A percentile compares a stretch with the other conserved stretches of the same genome.
Evolutionary conservation across 23 tunicate species (phyloP).

Genomic region (Ciona savignyi): DNA sequence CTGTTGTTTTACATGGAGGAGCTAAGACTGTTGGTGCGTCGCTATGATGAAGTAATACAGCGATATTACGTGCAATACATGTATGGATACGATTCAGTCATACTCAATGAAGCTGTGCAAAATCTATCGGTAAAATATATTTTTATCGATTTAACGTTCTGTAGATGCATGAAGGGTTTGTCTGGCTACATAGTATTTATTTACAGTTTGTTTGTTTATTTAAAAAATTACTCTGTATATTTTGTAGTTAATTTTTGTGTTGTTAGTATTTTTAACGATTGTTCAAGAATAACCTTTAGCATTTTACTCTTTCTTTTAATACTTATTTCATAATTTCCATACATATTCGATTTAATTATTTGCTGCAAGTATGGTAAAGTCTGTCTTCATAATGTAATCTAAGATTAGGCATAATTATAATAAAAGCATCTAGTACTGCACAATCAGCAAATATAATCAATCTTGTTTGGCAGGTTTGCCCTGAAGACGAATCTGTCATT

Average conservation of each 20-base stretch:
- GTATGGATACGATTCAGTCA: slow-evolving; percentile 88
- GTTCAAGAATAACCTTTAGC: too few species aligned
- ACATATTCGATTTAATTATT: too few species aligned
- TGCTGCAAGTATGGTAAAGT: too few species aligned
- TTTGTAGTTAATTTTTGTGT: too few species aligned
- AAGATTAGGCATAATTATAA: too few species aligned
- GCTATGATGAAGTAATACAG: slow-evolving; percentile 83
- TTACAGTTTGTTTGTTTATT: too few species aligned
- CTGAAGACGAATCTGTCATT: slow-evolving; percentile 96
- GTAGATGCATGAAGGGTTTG: background rate
- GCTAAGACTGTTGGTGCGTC: slow-evolving; percentile 59
- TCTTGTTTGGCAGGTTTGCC: slow-evolving; percentile 68
- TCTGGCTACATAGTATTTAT: background rate
- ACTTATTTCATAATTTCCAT: too few species aligned
- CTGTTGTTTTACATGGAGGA: slow-evolving; percentile 93
- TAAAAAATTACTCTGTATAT: too few species aligned
- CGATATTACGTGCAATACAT: slow-evolving; percentile 84
- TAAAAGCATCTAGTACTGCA: background rate
- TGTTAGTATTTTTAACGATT: too few species aligned
- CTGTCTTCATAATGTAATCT: too few species aligned
- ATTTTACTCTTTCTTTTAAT: too few species aligned
- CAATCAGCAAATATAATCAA: background rate
- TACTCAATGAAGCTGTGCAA: slow-evolving; percentile 90
- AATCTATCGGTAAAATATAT: slow-evolving; percentile 73
- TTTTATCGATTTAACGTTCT: too few species aligned